Evolutionary conservation across 37 sponge, comb jelly and placozoan genomes (phyloP), one percentile per base, ranked within the genome.

Genomic region (Agelas oroides): DNA sequence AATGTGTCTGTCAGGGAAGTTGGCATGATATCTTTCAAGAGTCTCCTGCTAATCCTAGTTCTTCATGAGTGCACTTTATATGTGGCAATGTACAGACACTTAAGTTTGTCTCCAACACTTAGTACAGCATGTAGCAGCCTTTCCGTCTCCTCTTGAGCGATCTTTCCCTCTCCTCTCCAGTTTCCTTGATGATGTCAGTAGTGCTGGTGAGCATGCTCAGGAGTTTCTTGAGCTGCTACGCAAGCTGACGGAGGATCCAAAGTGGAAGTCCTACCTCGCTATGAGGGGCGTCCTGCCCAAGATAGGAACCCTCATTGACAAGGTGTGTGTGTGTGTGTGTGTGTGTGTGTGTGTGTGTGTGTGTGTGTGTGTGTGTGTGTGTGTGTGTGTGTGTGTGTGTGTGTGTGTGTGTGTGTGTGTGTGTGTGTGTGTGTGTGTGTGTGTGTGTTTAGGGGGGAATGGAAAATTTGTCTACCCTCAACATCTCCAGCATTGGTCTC

Each of bases 261-360:
- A 81, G 61, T 95, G 97, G 95, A 94, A 88, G 83, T 27, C 71
- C 46, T 97, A 97, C 88, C 78, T 97, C 17, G 83, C 95, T 20
- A 59, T 77, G 57, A 77, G 83, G 33, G 93, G 93, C 0, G 66
- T 92, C 2, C 90, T 97, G 16, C 91, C 84, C 15, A 76, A 37
- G 33, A 83, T 96, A 16, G 96, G 88, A 30, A 46, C 53, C 18
- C 88, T 96, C 32, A 94, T 96, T 16, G 62, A 8, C 3, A 34
- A 13, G 61, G 62, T 46, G 83, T 78, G 32, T 27, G 77, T 62
- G 25, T 34, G 46, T 3, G 23, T 53, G 34, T 5, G 37, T 69
- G 70, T 19, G 70, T 69, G 37, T 69, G 37, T 8, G 34, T 61
- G 62, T 3, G 71, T 70, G 33, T 70, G 39, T 5, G 13, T 70